phyloP scores from a whole-genome alignment of 2,113 vertebrate genomes.

The Antechinus stuartii region DNA sequence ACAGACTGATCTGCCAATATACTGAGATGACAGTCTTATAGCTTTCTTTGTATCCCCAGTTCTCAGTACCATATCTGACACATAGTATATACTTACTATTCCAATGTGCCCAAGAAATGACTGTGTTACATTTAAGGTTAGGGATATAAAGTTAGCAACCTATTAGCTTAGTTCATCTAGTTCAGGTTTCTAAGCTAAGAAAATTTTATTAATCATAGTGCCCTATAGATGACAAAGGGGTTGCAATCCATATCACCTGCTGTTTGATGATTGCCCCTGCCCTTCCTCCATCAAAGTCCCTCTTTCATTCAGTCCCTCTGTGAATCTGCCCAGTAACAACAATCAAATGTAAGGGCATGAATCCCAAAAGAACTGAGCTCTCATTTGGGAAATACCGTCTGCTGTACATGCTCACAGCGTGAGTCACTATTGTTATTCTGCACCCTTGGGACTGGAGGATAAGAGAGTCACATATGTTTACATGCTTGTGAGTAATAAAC shows the following conservation, averaged over 20 bases:
- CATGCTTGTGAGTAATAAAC: neutral
- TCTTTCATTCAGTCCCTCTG: neutral
- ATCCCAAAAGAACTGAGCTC: neutral
- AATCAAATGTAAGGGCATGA: neutral
- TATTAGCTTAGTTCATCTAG: neutral
- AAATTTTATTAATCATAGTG: neutral
- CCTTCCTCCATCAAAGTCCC: neutral
- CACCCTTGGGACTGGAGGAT: neutral
- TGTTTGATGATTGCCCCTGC: neutral
- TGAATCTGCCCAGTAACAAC: neutral
- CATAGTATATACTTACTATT: neutral
- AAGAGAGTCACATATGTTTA: neutral
- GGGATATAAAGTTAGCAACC: neutral
- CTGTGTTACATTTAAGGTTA: neutral
- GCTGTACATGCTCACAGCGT: neutral
- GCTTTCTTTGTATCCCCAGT: neutral
- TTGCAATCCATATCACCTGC: neutral
- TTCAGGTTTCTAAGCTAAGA: neutral
- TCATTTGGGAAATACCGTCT: neutral
- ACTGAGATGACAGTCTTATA: neutral
- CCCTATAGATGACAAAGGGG: neutral
- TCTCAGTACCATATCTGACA: neutral
- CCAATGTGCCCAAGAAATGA: neutral
- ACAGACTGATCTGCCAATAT: neutral
- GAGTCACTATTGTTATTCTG: neutral